Conservation (phyloP, 2,888 invertebrate genomes). For the Acanthococcus lagerstroemiae region DNA sequence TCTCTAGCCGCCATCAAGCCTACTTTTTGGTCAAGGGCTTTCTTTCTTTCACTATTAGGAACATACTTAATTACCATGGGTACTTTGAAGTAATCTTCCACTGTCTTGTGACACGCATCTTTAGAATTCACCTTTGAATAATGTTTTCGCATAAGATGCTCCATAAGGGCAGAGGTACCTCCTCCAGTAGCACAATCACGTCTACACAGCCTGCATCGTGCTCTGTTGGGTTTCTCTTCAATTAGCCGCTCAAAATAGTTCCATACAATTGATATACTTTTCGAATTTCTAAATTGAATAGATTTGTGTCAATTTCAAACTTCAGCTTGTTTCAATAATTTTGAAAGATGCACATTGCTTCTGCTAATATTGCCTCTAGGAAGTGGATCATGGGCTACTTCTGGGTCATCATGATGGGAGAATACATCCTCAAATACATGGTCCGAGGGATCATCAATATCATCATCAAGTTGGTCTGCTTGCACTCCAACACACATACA, state of each 20-base stretch:
- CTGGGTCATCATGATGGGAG: no score
- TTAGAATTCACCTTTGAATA: neutral
- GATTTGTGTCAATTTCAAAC: no score
- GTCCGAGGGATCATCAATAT: no score
- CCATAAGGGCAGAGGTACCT: neutral
- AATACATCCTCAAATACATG: no score
- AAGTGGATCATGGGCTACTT: no score
- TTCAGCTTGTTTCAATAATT: no score
- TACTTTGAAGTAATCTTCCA: neutral
- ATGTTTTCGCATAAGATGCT: neutral
- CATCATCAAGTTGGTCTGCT: no score
- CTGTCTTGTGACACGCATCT: neutral
- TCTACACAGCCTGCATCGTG: neutral
- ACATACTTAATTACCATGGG: neutral
- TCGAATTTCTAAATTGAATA: neutral
- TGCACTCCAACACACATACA: no score
- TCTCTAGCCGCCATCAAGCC: conserved; percentile 31
- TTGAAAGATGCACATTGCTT: no score
- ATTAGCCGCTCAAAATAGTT: neutral
- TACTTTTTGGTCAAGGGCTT: neutral
- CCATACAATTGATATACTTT: neutral
- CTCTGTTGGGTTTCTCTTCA: neutral
- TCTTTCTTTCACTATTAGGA: neutral
- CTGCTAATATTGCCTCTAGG: no score
- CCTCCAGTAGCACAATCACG: neutral